Conservation (phyloP, 2,797 vertebrate species). For the Hypotaenidia okinawae region DNA sequence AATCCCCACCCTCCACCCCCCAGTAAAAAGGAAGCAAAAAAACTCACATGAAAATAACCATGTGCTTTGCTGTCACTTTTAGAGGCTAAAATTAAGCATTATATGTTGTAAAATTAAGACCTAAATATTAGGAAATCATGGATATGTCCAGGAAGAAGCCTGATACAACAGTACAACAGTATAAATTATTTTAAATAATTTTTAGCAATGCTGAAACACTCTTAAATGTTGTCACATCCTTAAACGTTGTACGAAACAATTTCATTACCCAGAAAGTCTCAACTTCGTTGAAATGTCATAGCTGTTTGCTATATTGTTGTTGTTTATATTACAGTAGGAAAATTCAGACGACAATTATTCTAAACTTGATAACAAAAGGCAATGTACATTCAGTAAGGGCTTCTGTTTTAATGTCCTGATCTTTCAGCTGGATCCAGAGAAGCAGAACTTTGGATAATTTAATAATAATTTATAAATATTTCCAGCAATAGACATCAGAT, state of each 20-base stretch:
- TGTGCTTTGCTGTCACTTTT: neutral
- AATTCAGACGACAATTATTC: neutral
- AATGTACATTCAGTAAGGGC: neutral
- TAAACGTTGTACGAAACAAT: neutral
- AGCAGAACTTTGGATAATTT: neutral
- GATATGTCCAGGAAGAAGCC: neutral
- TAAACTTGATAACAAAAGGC: neutral
- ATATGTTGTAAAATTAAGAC: neutral
- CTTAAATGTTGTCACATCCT: neutral
- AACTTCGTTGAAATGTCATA: neutral
- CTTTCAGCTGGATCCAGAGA: neutral
- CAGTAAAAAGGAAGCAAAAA: neutral
- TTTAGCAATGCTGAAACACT: neutral
- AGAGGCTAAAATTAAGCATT: neutral
- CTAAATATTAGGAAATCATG: neutral
- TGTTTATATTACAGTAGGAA: neutral
- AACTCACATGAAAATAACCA: neutral
- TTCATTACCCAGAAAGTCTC: neutral
- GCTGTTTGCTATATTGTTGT: neutral
- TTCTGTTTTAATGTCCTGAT: neutral
- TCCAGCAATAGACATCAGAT: neutral
- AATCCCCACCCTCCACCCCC: neutral
- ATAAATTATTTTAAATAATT: neutral
- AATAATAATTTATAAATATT: neutral
- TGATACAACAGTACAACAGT: neutral